Evolutionary conservation across 1,140 invertebrate genomes (phyloP).

Genomic region (Melitaea cinxia): DNA sequence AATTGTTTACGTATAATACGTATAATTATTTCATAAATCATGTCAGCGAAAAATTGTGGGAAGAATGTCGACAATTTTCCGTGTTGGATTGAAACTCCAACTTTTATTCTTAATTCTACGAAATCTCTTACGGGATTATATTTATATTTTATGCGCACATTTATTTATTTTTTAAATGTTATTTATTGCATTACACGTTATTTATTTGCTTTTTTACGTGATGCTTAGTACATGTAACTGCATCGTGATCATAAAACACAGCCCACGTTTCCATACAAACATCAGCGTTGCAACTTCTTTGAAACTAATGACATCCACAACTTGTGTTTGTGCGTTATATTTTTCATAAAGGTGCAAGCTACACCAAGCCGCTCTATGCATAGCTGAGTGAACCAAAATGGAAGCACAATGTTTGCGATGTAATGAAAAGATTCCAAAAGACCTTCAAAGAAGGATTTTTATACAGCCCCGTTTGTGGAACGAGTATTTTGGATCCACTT

Average conservation of each 20-base stretch:
- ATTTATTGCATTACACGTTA: not conserved
- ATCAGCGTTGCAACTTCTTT: conserved; percentile 20
- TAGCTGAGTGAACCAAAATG: conserved; percentile 50
- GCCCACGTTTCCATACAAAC: conserved; percentile 18
- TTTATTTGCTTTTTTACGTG: not conserved
- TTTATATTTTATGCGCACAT: no score
- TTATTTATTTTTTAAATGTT: not conserved
- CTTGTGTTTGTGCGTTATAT: conserved; percentile 41
- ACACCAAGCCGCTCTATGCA: conserved; percentile 47
- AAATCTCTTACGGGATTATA: no score
- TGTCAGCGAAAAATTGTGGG: no score
- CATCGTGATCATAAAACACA: conserved; percentile 18
- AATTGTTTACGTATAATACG: no score
- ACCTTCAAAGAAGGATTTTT: conserved; percentile 39
- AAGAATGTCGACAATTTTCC: no score
- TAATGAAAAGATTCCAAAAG: conserved; percentile 39
- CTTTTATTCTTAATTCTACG: no score
- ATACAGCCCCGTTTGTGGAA: conserved; percentile 23
- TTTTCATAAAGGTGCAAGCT: conserved; percentile 47
- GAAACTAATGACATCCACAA: conserved; percentile 44
- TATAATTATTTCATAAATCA: no score
- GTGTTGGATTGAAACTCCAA: no score
- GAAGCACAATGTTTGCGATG: conserved; percentile 57
- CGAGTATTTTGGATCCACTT: conserved; percentile 26
- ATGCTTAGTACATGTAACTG: not conserved